A percentile compares a stretch with the other conserved stretches of the same genome.
Evolutionary conservation across 1,140 invertebrate genomes (phyloP).

Genomic region (Reticulitermes speratus): DNA sequence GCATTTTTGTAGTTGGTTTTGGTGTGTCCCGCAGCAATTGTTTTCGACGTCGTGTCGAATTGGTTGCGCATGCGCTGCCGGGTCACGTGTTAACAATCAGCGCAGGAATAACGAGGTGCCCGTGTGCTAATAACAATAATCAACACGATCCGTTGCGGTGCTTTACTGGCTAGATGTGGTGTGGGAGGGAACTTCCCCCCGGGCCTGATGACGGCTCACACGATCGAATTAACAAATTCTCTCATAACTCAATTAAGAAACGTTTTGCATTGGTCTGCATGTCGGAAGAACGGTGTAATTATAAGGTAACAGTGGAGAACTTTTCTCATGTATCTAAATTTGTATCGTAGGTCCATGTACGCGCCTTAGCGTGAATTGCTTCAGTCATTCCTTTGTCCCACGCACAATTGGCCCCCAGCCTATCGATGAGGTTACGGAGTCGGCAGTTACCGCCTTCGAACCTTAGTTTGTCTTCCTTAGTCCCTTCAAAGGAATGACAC

Average conservation of each 20-base stretch:
- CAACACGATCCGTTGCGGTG: not conserved
- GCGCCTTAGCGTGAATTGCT: not conserved
- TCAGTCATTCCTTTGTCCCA: not conserved
- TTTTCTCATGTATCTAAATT: not conserved
- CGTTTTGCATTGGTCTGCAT: not conserved
- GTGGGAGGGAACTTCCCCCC: not conserved
- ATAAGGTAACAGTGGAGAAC: not conserved
- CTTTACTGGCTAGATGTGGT: not conserved
- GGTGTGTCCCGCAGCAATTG: slow-evolving; percentile 8
- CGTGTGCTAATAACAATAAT: slow-evolving; percentile 5
- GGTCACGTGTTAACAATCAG: slow-evolving; percentile 3
- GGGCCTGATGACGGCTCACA: not conserved
- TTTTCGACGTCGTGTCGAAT: slow-evolving; percentile 3
- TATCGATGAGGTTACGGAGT: too few species aligned
- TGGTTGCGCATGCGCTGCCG: slow-evolving; percentile 10
- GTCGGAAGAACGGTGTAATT: not conserved
- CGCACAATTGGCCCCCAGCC: too few species aligned
- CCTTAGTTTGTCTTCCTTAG: too few species aligned
- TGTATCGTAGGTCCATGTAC: not conserved
- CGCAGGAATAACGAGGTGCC: not conserved
- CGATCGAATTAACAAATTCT: not conserved
- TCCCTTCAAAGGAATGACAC: too few species aligned
- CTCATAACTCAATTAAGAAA: not conserved
- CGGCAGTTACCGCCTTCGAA: too few species aligned
- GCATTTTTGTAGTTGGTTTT: not conserved